Conservation (phyloP, 2,797 vertebrate species). For the Novumbra hubbsi region DNA sequence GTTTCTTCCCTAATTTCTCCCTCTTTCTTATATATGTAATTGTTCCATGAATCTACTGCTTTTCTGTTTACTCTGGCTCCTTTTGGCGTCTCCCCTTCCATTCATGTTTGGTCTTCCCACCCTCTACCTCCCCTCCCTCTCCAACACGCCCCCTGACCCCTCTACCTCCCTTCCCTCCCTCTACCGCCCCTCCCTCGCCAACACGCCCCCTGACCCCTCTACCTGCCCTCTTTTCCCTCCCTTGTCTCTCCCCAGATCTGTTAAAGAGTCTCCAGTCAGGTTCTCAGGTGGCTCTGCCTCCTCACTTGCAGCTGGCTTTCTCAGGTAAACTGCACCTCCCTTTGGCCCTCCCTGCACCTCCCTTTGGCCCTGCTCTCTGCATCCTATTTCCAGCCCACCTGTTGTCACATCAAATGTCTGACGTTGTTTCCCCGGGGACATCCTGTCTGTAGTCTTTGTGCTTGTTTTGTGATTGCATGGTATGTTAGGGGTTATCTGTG, state of each 20-base stretch:
- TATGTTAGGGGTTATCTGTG: conserved; percentile 10
- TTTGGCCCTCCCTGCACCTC: conserved; percentile 34
- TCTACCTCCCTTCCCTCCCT: conserved; percentile 13
- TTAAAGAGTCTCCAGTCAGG: conserved; percentile 97
- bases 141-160: neutral
- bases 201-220: neutral
- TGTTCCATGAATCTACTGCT: neutral
- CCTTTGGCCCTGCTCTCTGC: conserved; percentile 31
- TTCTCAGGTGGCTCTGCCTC: conserved; percentile 90
- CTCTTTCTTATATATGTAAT: neutral
- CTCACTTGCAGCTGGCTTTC: conserved; percentile 93
- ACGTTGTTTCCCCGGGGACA: conserved; percentile 31
- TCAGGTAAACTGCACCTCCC: conserved; percentile 80
- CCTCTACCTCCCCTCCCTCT: neutral
- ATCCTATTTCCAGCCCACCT: conserved; percentile 22
- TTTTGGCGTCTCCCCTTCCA: conserved; percentile 15
- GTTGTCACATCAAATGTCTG: conserved; percentile 29
- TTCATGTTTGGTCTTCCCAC: conserved; percentile 8
- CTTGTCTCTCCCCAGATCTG: conserved; percentile 83
- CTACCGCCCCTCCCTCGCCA: neutral
- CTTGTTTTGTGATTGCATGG: conserved; percentile 47
- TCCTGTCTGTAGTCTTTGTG: conserved; percentile 33
- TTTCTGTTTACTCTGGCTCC: neutral
- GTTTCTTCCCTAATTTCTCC: conserved; percentile 33
- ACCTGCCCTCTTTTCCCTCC: conserved; percentile 3